Evolutionary conservation across 2,113 vertebrate genomes (phyloP).

Genomic region (Malurus cyaneus): DNA sequence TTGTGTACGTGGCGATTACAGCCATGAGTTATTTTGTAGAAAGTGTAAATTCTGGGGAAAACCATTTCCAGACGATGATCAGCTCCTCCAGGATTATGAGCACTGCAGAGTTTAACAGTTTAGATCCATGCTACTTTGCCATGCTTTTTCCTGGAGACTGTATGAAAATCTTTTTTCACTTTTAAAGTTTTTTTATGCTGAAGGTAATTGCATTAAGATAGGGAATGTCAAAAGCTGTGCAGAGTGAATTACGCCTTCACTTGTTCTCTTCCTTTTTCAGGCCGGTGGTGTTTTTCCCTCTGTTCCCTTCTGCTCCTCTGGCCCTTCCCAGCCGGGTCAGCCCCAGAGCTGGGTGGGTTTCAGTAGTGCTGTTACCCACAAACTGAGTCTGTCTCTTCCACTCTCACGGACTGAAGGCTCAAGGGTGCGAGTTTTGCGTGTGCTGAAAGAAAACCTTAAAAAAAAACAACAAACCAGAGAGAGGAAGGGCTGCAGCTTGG

Average conservation of each 20-base stretch:
- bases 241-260: neutral
- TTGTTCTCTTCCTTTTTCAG: neutral
- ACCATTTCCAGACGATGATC: neutral
- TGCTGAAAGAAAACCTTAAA: neutral
- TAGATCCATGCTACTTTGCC: neutral
- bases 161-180: neutral
- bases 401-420: neutral
- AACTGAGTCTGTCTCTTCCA: neutral
- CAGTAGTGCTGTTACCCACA: neutral
- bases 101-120: neutral
- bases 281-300: neutral
- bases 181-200: neutral
- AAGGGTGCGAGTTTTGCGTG: neutral
- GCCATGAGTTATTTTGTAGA: neutral
- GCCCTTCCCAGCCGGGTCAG: neutral
- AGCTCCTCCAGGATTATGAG: neutral
- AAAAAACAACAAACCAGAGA: fast-evolving
- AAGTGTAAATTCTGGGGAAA: neutral
- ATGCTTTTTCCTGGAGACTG: neutral
- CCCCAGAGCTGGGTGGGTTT: neutral
- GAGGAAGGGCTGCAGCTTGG: neutral
- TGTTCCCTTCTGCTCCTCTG: neutral
- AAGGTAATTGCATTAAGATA: neutral
- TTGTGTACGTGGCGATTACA: neutral
- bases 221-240: neutral